phyloP scores from a whole-genome alignment of 35 echinoderm and acorn worm genomes.

The Strongylocentrotus purpuratus region DNA sequence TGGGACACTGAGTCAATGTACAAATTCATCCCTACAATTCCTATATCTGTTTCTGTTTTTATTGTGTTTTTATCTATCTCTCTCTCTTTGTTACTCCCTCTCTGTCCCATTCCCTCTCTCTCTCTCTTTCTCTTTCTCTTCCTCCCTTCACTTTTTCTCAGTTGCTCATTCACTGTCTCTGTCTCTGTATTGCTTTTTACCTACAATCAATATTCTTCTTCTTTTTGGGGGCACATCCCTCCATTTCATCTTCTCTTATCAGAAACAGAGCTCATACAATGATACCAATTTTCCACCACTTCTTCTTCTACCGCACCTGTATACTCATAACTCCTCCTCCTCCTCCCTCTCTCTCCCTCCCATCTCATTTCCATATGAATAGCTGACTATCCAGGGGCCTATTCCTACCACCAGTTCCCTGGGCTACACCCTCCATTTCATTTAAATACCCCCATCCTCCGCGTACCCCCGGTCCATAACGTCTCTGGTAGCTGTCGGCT shows the following conservation, averaged over 20 bases:
- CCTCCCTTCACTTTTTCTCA: too few relatives aligned
- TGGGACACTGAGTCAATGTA: too few relatives aligned
- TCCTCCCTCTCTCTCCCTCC: not conserved
- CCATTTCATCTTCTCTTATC: not conserved
- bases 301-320: not conserved
- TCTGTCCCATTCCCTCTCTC: too few relatives aligned
- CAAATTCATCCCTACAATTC: too few relatives aligned
- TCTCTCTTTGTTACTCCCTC: too few relatives aligned
- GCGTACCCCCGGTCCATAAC: not conserved
- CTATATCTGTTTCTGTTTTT: too few relatives aligned
- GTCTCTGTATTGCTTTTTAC: too few relatives aligned
- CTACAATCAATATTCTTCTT: too few relatives aligned
- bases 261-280: not conserved
- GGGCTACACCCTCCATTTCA: not conserved
- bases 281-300: not conserved
- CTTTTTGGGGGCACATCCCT: not conserved
- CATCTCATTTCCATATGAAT: not conserved
- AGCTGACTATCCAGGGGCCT: not conserved
- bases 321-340: not conserved
- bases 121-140: not conserved
- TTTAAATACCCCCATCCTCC: slow-evolving; percentile 9
- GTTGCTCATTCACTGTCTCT: too few relatives aligned
- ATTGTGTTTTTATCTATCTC: too few relatives aligned
- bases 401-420: not conserved
- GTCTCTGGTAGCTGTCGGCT: not conserved